These are phyloP conservation scores for Sylvietta virens DNA, from an alignment of 2,113 vertebrate species.

Conservation along the genomic window DNA sequence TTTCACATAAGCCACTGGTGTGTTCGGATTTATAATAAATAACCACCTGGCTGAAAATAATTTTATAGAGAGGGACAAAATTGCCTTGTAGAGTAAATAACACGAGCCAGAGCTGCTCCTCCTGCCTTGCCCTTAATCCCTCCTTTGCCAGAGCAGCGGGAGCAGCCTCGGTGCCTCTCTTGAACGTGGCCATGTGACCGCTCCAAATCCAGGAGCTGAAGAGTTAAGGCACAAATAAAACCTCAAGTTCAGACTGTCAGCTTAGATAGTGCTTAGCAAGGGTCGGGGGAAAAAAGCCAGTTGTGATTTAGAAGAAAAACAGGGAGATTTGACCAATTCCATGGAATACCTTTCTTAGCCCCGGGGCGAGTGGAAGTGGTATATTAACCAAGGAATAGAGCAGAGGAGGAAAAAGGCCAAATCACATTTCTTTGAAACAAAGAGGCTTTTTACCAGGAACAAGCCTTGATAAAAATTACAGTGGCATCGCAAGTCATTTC, in stretches of 20 bases:
- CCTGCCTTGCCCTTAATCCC: background rate
- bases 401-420: slow-evolving; percentile 76
- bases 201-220: background rate
- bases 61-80: background rate
- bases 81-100: background rate
- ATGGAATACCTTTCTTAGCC: slow-evolving; percentile 75
- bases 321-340: slow-evolving; percentile 71
- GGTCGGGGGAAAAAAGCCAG: slow-evolving; percentile 50
- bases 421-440: slow-evolving; percentile 82
- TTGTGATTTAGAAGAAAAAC: slow-evolving; percentile 75
- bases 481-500: slow-evolving; percentile 76
- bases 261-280: slow-evolving; percentile 59
- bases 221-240: slow-evolving; percentile 58
- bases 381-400: slow-evolving; percentile 78
- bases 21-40: background rate
- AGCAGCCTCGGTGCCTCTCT: background rate
- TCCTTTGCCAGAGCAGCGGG: background rate
- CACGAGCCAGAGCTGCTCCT: background rate
- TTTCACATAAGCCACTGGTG: background rate
- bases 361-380: slow-evolving; percentile 75
- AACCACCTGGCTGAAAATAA: background rate
- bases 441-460: slow-evolving; percentile 82
- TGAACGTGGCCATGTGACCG: background rate
- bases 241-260: slow-evolving; percentile 33
- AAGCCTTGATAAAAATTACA: slow-evolving; percentile 83